Evolutionary conservation across 2,113 vertebrate species (phyloP).

Genomic region (Podarcis raffonei): DNA sequence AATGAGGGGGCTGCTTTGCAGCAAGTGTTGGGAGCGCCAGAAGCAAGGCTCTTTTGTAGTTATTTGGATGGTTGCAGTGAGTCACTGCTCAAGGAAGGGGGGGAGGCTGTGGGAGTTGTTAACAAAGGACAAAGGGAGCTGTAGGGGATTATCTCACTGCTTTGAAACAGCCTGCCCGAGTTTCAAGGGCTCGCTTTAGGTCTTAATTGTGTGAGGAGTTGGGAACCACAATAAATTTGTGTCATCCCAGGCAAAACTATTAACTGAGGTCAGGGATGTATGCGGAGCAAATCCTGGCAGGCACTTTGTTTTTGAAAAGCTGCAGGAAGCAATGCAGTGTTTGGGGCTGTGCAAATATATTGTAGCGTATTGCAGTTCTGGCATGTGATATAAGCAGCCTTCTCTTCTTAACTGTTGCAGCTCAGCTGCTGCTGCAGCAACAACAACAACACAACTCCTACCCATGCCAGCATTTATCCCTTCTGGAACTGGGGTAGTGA

Average conservation of each 20-base stretch:
- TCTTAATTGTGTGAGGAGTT: background rate
- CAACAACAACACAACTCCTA: background rate
- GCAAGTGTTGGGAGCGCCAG: background rate
- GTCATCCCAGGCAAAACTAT: background rate
- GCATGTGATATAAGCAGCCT: background rate
- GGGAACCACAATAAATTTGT: background rate
- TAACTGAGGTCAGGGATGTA: background rate
- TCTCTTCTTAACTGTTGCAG: rapidly evolving
- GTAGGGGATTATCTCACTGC: background rate
- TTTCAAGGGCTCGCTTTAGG: background rate
- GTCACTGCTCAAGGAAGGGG: slow-evolving; percentile 13
- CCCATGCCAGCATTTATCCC: too few species aligned
- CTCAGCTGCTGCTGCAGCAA: background rate
- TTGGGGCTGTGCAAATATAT: background rate
- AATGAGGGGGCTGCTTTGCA: background rate
- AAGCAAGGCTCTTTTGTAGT: background rate
- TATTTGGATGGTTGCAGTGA: background rate
- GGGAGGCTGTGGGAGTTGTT: slow-evolving; percentile 11
- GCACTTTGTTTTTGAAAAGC: background rate
- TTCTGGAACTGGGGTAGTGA: background rate
- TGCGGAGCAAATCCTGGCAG: background rate
- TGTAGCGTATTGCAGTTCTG: background rate
- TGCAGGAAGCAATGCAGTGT: background rate
- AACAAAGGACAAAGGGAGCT: slow-evolving; percentile 10
- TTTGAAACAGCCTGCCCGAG: background rate